phyloP scores from a whole-genome alignment of 2,888 invertebrate species.

The Hydropsyche betteni region DNA sequence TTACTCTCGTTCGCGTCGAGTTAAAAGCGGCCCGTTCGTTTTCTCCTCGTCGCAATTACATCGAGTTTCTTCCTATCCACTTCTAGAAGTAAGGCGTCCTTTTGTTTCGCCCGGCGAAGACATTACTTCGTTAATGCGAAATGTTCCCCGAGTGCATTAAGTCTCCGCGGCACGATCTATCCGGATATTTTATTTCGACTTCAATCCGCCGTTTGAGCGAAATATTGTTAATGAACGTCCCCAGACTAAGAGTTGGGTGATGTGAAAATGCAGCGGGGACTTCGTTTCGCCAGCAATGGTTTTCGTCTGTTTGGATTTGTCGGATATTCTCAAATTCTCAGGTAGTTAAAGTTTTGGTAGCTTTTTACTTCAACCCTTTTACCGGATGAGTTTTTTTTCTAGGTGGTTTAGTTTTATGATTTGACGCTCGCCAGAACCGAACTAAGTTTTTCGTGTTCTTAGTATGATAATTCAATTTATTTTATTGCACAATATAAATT shows the following conservation, averaged over 20 bases:
- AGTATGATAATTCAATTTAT: too few species aligned
- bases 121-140: slow-evolving; percentile 47
- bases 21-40: slow-evolving; percentile 45
- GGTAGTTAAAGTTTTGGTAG: slow-evolving; percentile 24
- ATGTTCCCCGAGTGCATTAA: slow-evolving; percentile 46
- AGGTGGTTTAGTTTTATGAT: slow-evolving; percentile 41
- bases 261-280: too few species aligned
- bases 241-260: neutral
- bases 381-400: slow-evolving; percentile 34
- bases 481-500: too few species aligned
- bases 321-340: slow-evolving; percentile 13
- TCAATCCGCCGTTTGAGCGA: slow-evolving; percentile 17
- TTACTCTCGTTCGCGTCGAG: slow-evolving; percentile 48
- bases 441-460: neutral
- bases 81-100: slow-evolving; percentile 24
- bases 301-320: too few species aligned
- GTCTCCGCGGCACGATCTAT: slow-evolving; percentile 11
- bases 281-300: too few species aligned
- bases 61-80: slow-evolving; percentile 40
- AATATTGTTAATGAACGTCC: slow-evolving; percentile 22
- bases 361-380: slow-evolving; percentile 47
- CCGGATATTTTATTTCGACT: slow-evolving; percentile 27
- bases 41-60: slow-evolving; percentile 37
- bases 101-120: slow-evolving; percentile 41
- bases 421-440: neutral